Evolutionary conservation across 2,888 invertebrate species (phyloP), one percentile per base, ranked within the genome.

Genomic region (Luperina testacea): DNA sequence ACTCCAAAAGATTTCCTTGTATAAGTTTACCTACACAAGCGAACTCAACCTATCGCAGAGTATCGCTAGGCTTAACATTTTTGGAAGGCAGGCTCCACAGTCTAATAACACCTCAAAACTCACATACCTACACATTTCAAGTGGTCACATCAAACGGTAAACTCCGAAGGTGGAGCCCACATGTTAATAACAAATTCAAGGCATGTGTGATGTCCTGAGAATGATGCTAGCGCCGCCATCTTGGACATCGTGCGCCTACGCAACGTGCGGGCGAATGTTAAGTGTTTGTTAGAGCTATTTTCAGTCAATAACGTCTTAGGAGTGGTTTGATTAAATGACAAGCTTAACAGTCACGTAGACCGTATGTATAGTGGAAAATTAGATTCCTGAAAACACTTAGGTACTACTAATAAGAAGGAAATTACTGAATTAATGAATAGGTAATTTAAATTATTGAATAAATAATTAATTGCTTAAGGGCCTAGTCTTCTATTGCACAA

Each of bases 111-210:
- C 68, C 42, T 53, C 20, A 65, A 70, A 57, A 72, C 48, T 38
- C n/a, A 82, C 82, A 85, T 85, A 75, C 83, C 77, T 80, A 75
- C 84, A 83, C 86, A 86, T 61, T 80, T 70, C 51, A 51, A 86
- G 85, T 86, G 86, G 72, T 71, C 82, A 85, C 69, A 63, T 57
- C 17, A 79, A 87, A 87, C 88, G 87, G 87, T 88, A 87, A 80
- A 85, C 67, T 45, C 72, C 69, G 61, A 71, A 77, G 77, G 85
- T 73, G 77, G 72, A 88, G 78, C 88, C 81, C 81, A 85, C 85
- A 77, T 72, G 74, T 71, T 81, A 57, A 88, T 87, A 85, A 88
- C 61, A 81, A 77, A 88, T 88, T 88, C 88, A 75, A 69, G 67
- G 65, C 88, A 82, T 85, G 86, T 83, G 67, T 77, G 65, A 72